phyloP scores from a whole-genome alignment of 2,888 invertebrate genomes.

The Torymus tubicola region DNA sequence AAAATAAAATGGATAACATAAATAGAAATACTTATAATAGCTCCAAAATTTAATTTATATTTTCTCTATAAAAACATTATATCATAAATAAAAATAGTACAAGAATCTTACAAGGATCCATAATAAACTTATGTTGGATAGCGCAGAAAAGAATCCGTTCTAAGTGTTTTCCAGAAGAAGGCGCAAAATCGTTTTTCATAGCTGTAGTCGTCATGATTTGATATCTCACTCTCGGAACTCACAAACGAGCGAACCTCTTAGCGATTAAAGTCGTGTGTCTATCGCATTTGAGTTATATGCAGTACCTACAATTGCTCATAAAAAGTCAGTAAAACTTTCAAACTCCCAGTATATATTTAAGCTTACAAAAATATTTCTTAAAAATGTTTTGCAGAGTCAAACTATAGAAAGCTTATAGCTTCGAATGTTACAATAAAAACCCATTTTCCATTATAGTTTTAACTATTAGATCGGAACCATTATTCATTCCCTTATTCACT shows the following conservation, averaged over 20 bases:
- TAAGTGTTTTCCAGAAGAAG: slow-evolving; percentile 27
- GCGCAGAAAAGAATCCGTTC: background rate
- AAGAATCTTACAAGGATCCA: background rate
- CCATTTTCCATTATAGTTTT: no score
- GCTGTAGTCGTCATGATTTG: slow-evolving; percentile 31
- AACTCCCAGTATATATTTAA: slow-evolving; percentile 37
- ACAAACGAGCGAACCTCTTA: slow-evolving; percentile 66
- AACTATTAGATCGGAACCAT: background rate
- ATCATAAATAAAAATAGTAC: background rate
- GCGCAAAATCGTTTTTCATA: slow-evolving; percentile 50
- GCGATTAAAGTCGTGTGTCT: slow-evolving; percentile 72
- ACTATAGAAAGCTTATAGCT: background rate
- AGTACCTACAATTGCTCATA: slow-evolving; percentile 51
- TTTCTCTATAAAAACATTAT: background rate
- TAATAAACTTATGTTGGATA: slow-evolving; percentile 20
- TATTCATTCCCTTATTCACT: slow-evolving; percentile 1
- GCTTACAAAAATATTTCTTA: slow-evolving; percentile 35
- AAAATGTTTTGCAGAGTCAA: slow-evolving; percentile 8
- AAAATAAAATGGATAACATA: no score
- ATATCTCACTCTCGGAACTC: slow-evolving; percentile 51
- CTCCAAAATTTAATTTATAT: no score
- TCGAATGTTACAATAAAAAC: background rate
- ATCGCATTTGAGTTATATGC: slow-evolving; percentile 68
- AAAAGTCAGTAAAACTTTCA: slow-evolving; percentile 48
- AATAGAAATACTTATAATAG: no score